A percentile compares a stretch with the other conserved stretches of the same genome.
phyloP scores from a whole-genome alignment of 2,113 vertebrate species.

The Aspiorhynchus laticeps region DNA sequence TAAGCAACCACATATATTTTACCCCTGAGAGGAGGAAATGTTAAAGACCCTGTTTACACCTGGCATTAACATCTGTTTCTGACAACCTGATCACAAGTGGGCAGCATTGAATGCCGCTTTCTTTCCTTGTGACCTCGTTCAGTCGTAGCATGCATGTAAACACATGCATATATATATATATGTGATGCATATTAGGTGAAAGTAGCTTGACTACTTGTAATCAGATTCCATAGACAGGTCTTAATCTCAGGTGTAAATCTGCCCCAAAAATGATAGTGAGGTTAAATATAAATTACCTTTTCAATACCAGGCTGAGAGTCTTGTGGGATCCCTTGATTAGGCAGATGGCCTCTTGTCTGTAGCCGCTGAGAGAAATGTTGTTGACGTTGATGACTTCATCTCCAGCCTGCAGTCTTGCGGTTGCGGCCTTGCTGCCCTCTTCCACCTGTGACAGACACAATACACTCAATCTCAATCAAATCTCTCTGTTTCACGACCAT shows the following conservation, averaged over 20 bases:
- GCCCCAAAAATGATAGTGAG: background rate
- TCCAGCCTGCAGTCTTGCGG: conserved; percentile 86
- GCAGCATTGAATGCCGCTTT: background rate
- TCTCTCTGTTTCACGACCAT: background rate
- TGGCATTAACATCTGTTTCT: background rate
- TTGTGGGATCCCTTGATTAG: conserved; percentile 95
- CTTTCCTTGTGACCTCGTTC: background rate
- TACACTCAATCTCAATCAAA: background rate
- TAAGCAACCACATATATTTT: background rate
- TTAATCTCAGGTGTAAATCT: background rate
- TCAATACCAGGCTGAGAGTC: conserved; percentile 89
- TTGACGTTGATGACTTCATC: conserved; percentile 97
- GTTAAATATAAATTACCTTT: conserved; percentile 80
- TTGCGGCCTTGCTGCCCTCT: conserved; percentile 91
- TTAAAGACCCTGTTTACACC: background rate
- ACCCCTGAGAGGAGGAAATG: background rate
- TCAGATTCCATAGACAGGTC: background rate
- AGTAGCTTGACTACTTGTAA: background rate
- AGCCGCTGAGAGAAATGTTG: conserved; percentile 87
- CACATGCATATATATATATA: background rate
- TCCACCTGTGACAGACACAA: conserved; percentile 83
- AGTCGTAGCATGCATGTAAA: background rate
- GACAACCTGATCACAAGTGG: background rate
- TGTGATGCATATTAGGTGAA: background rate
- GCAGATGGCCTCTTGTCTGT: conserved; percentile 94